Conservation (phyloP, 2,113 vertebrate species). For the Tragelaphus imberbis region DNA sequence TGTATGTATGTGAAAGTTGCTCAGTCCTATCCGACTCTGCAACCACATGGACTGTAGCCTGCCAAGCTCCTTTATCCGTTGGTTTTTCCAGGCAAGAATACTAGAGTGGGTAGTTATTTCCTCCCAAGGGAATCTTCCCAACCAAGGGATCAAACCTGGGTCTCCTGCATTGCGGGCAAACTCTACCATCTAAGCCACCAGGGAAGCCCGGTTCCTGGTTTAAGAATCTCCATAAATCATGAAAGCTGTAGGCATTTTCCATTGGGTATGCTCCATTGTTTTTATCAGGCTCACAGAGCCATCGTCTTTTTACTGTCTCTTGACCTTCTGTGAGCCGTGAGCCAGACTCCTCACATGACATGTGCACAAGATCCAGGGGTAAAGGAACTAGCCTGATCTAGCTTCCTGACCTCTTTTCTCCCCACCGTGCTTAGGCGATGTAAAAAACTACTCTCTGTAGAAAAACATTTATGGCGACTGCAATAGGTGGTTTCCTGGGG, state of each 20-base stretch:
- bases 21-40: background rate
- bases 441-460: background rate
- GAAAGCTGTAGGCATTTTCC: background rate
- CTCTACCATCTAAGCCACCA: background rate
- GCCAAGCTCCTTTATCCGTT: background rate
- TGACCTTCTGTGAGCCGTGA: accelerated
- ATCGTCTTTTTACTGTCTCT: accelerated
- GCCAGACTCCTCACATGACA: background rate
- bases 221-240: background rate
- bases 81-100: background rate
- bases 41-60: background rate
- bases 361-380: background rate
- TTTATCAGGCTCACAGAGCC: background rate
- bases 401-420: background rate
- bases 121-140: background rate
- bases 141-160: background rate
- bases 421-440: background rate
- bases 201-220: background rate
- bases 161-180: background rate
- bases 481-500: background rate
- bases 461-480: background rate
- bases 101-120: background rate
- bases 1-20: background rate
- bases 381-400: background rate
- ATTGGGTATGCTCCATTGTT: background rate